phyloP scores from a whole-genome alignment of 2,797 vertebrate genomes.

The Lutjanus campechanus region DNA sequence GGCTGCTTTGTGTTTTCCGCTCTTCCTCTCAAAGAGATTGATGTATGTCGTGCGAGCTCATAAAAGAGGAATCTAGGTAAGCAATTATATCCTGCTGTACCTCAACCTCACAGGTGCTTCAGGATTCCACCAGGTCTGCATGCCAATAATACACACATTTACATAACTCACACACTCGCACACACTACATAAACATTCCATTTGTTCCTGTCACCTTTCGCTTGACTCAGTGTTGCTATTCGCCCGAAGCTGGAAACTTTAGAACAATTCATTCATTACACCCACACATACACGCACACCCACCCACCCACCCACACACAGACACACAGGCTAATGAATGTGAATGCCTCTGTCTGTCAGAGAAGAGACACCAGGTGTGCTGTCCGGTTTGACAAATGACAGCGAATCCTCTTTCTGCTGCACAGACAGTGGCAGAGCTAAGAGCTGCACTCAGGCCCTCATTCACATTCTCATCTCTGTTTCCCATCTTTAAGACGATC shows the following conservation, averaged over 20 bases:
- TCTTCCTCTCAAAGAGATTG: conserved; percentile 7
- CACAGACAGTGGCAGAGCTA: conserved; percentile 8
- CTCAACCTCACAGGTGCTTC: conserved; percentile 52
- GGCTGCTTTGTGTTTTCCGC: conserved; percentile 4
- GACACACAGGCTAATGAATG: neutral
- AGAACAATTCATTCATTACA: conserved; percentile 40
- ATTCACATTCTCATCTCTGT: conserved; percentile 4
- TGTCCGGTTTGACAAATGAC: conserved; percentile 44
- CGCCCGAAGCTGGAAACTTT: conserved; percentile 46
- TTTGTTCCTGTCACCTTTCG: conserved; percentile 45
- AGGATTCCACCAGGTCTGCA: conserved; percentile 38
- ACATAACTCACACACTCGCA: conserved; percentile 22
- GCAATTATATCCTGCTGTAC: conserved; percentile 19
- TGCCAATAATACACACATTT: conserved; percentile 36
- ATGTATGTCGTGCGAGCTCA: neutral
- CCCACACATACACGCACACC: neutral
- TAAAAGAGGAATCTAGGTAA: conserved; percentile 22
- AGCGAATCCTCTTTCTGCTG: conserved; percentile 21
- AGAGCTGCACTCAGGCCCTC: conserved; percentile 6
- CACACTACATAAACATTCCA: conserved; percentile 60
- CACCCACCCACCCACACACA: conserved; percentile 3
- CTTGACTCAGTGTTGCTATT: conserved; percentile 49
- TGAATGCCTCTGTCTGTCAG: conserved; percentile 13
- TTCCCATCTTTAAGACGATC: conserved; percentile 8
- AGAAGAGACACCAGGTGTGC: conserved; percentile 60